Evolutionary conservation across 1,140 invertebrate genomes (phyloP), one percentile per base, ranked within the genome.

Genomic region (Orius laevigatus): DNA sequence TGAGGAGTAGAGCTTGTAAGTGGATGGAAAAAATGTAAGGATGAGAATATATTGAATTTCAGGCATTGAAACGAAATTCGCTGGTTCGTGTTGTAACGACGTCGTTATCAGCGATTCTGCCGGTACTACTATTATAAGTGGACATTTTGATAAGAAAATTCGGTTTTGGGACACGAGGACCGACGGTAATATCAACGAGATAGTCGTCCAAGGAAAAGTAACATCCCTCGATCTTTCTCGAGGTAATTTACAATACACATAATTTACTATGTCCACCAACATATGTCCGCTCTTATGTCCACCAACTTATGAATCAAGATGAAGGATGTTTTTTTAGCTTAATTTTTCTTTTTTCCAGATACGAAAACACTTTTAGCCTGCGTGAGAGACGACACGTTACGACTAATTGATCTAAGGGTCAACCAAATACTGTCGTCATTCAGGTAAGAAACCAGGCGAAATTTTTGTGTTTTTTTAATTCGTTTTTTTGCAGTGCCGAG

Each of bases 71-170:
- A 97, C 94, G 1, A 93, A 96, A 67, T 97, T 98, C 63, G 89
- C 91, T 49, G 91, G 90, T 14, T 96, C 91, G 6, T 90, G 83
- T 60, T 96, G 93, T 65, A 92, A 95, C 64, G 94, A 98, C 68
- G 67, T 98, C 15, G 90, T 94, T 25, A 90, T 84, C 45, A 79
- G 77, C 15, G 84, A 92, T 58, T 77, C 81, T 35, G 75, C 84
- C 1, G 89, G 86, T n/a, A 82, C 84, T 10, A 87, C 81, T 16
- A 87, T 97, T 52, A 91, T 98, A 52, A 95, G 91, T 57, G 92
- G 91, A 11, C 94, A 98, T 70, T 96, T 90, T 66, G 94, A 98
- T 68, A 96, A 95, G 65, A 81, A 78, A 56, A 87, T 98, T 58
- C 73, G 93, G 34, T 96, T 97, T 65, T 98, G 93, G 92, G 94